phyloP scores from a whole-genome alignment of 2,113 vertebrate genomes.

The Spilogale gracilis region DNA sequence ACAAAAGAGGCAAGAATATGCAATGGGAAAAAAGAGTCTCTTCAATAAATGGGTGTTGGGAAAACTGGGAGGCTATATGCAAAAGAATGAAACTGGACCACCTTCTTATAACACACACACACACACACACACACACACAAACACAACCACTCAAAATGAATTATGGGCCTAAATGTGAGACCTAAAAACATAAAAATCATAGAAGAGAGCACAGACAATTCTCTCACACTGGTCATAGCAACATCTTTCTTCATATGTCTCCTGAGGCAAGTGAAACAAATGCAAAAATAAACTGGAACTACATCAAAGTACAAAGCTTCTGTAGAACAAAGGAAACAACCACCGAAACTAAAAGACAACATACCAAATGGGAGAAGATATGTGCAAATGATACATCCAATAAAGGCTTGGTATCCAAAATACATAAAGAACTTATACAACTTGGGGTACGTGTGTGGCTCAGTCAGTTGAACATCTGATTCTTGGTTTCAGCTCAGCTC shows the following conservation, averaged over 20 bases:
- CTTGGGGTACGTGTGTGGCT: neutral
- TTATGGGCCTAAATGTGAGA: neutral
- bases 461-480: neutral
- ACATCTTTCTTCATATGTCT: neutral
- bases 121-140: neutral
- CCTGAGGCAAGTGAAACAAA: neutral
- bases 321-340: neutral
- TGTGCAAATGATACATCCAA: neutral
- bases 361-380: neutral
- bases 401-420: neutral
- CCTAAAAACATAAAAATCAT: neutral
- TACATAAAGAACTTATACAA: neutral
- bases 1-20: neutral
- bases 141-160: neutral
- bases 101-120: neutral
- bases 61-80: neutral
- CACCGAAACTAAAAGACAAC: neutral
- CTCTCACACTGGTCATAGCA: neutral
- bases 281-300: neutral
- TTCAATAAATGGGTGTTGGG: neutral
- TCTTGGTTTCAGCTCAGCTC: neutral
- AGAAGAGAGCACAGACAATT: neutral
- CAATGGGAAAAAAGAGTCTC: neutral
- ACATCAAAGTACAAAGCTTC: neutral
- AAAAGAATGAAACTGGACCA: neutral